Percentiles rank a stretch among this genome's conserved stretches.
Conservation (phyloP, 1,140 invertebrate genomes). For the Lepidurus couesii region DNA sequence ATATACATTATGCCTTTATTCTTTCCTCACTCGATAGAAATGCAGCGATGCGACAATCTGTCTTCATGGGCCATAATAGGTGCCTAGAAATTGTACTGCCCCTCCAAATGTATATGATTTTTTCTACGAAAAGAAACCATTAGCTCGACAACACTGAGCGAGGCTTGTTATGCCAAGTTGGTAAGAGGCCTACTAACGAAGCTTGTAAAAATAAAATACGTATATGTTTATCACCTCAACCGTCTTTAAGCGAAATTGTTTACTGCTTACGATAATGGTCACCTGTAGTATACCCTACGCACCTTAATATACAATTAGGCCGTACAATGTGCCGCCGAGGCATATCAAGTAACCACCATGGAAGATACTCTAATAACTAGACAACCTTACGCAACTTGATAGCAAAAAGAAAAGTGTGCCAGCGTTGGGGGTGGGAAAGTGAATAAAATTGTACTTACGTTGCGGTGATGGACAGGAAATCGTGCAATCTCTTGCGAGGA, state of each 20-base stretch:
- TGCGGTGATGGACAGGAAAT: neutral
- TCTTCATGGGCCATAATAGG: neutral
- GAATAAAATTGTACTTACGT: neutral
- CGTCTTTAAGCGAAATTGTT: neutral
- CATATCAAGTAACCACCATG: too few relatives aligned
- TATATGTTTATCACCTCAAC: neutral
- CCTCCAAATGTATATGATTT: constrained; percentile 5
- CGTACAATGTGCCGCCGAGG: too few relatives aligned
- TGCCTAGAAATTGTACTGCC: neutral
- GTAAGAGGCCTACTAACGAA: neutral
- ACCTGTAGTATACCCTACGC: too few relatives aligned
- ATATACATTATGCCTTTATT: neutral
- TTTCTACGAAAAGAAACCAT: neutral
- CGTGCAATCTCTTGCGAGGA: neutral
- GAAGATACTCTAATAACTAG: too few relatives aligned
- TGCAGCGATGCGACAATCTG: neutral
- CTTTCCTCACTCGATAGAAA: neutral
- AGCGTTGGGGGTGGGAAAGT: neutral
- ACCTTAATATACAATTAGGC: too few relatives aligned
- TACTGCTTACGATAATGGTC: too few relatives aligned
- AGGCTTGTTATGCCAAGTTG: neutral
- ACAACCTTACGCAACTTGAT: neutral
- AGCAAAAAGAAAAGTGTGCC: neutral
- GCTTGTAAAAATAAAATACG: neutral
- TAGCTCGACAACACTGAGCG: neutral